Percentiles rank a stretch among this genome's conserved stretches.
These are phyloP conservation scores for Drosophila parabipectinata DNA, from an alignment of 1,140 invertebrate species.

Conservation along the genomic window DNA sequence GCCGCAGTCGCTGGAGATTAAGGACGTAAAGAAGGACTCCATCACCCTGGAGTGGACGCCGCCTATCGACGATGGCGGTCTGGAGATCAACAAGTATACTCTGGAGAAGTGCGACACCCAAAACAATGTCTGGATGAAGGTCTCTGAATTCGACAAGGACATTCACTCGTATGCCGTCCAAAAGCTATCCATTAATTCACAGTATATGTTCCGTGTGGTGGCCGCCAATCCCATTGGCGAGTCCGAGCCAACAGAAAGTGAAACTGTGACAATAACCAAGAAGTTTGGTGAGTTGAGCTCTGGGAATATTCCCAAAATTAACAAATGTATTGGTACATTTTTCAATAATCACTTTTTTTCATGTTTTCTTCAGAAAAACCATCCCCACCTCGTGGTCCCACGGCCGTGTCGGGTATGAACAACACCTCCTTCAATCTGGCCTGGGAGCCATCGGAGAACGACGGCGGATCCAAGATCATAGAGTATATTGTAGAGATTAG, in stretches of 20 bases:
- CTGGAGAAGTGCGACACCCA: constrained; percentile 91
- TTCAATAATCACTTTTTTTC: neutral
- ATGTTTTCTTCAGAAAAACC: constrained; percentile 87
- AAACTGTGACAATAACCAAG: constrained; percentile 87
- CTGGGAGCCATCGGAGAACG: constrained; percentile 92
- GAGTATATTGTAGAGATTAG: constrained; percentile 94
- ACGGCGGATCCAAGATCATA: constrained; percentile 93
- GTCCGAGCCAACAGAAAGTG: constrained; percentile 90
- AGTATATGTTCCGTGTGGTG: constrained; percentile 94
- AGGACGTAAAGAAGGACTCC: constrained; percentile 89
- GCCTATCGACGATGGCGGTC: constrained; percentile 91
- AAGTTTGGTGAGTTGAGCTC: constrained; percentile 85
- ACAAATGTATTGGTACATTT: neutral
- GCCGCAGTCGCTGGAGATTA: constrained; percentile 90
- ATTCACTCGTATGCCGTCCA: constrained; percentile 90
- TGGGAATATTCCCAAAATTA: neutral
- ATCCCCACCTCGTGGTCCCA: constrained; percentile 90
- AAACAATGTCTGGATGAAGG: constrained; percentile 89
- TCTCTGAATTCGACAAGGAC: constrained; percentile 90
- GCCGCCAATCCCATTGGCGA: constrained; percentile 92
- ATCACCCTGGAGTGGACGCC: constrained; percentile 92
- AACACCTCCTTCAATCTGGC: constrained; percentile 92
- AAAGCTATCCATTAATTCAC: constrained; percentile 90
- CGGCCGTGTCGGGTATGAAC: constrained; percentile 92
- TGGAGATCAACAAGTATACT: constrained; percentile 91